phyloP scores from a whole-genome alignment of 2,113 vertebrate species.

The Myotis davidii region DNA sequence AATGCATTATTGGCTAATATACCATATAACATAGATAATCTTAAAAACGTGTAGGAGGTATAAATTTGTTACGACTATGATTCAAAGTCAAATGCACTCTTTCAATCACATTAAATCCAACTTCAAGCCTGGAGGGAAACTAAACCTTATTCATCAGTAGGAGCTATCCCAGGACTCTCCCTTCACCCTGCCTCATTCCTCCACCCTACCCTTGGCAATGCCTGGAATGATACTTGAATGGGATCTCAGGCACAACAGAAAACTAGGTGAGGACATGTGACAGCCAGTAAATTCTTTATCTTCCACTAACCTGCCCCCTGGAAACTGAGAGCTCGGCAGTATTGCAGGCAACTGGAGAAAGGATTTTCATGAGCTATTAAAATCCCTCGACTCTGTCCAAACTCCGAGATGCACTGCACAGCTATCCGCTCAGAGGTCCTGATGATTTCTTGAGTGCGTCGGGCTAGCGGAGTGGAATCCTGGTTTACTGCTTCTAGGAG shows the following conservation, averaged over 20 bases:
- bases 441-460: not conserved
- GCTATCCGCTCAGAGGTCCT: not conserved
- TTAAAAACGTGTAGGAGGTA: not conserved
- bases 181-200: not conserved
- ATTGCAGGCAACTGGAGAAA: not conserved
- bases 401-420: not conserved
- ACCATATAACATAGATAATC: constrained; percentile 3
- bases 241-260: not conserved
- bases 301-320: not conserved
- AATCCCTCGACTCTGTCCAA: not conserved
- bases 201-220: not conserved
- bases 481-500: not conserved
- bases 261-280: not conserved
- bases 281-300: not conserved
- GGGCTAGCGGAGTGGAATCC: too few relatives aligned
- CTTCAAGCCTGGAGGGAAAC: not conserved
- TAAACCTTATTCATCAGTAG: not conserved
- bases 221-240: not conserved
- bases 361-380: not conserved
- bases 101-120: constrained; percentile 9
- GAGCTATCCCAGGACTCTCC: not conserved
- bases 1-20: constrained; percentile 46
- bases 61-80: not conserved
- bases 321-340: not conserved
- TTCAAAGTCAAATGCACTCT: constrained; percentile 25